Evolutionary conservation across 2,888 invertebrate genomes (phyloP).

Genomic region (Brachycybe producta): DNA sequence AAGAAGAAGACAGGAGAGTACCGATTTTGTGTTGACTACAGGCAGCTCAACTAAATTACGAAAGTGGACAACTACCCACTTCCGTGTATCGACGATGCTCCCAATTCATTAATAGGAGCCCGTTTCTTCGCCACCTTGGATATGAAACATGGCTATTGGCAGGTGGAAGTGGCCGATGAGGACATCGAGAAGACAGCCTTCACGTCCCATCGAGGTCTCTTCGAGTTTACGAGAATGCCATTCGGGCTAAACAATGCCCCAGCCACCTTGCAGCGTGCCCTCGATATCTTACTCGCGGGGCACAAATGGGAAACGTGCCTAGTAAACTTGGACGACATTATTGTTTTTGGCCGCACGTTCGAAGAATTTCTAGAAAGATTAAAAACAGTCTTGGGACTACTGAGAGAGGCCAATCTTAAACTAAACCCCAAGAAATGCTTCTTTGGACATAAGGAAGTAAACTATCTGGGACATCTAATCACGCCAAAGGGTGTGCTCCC

Average conservation of each 20-base stretch:
- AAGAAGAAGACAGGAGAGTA: no score
- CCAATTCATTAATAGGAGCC: no score
- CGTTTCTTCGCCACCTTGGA: no score
- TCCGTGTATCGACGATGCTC: no score
- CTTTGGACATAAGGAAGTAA: not conserved
- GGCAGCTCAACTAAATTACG: no score
- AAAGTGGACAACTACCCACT: no score
- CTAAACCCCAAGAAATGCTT: constrained; percentile 1
- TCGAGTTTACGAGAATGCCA: not conserved
- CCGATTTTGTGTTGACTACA: no score
- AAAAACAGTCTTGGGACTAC: not conserved
- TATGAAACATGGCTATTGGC: no score
- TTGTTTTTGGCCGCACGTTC: not conserved
- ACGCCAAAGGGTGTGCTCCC: not conserved
- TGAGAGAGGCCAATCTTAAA: not conserved
- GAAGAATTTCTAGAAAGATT: not conserved
- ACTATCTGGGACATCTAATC: constrained; percentile 3
- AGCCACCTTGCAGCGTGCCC: not conserved
- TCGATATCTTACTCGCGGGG: constrained; percentile 21
- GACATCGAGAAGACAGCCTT: no score
- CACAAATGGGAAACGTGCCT: not conserved
- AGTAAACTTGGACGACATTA: not conserved
- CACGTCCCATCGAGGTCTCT: no score
- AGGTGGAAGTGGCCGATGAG: no score
- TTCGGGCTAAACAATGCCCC: constrained; percentile 9